These are phyloP conservation scores for Laothoe populi DNA, from an alignment of 2,888 invertebrate genomes.

Conservation along the genomic window DNA sequence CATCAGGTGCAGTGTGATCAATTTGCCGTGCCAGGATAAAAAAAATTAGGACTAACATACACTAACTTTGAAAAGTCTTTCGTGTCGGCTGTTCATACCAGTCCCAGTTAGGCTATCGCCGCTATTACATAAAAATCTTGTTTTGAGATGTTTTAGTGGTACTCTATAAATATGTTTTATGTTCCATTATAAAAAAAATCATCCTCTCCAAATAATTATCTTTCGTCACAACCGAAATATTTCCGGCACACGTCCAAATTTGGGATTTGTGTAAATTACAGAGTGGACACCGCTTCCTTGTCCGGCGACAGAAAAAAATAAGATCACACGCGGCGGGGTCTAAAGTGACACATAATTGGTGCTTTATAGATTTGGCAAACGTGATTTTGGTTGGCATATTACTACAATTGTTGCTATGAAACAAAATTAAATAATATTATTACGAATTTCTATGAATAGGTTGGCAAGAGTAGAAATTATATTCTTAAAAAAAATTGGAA, in stretches of 20 bases:
- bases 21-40: too few relatives aligned
- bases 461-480: too few relatives aligned
- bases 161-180: not conserved
- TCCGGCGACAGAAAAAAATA: not conserved
- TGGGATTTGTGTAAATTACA: constrained; percentile 36
- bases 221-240: not conserved
- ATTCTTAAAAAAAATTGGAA: too few relatives aligned
- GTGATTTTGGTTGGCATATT: not conserved
- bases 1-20: too few relatives aligned
- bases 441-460: too few relatives aligned
- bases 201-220: not conserved
- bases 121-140: too few relatives aligned
- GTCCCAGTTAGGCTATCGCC: too few relatives aligned
- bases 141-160: too few relatives aligned
- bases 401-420: not conserved
- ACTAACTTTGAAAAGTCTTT: too few relatives aligned
- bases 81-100: too few relatives aligned
- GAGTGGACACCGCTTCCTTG: constrained; percentile 14
- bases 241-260: constrained; percentile 34
- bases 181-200: not conserved
- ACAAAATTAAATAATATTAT: not conserved
- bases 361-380: constrained; percentile 27
- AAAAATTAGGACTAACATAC: too few relatives aligned
- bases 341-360: not conserved
- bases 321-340: constrained; percentile 15